Conservation (phyloP, 1,140 invertebrate species). For the Drosophila ogumai region DNA sequence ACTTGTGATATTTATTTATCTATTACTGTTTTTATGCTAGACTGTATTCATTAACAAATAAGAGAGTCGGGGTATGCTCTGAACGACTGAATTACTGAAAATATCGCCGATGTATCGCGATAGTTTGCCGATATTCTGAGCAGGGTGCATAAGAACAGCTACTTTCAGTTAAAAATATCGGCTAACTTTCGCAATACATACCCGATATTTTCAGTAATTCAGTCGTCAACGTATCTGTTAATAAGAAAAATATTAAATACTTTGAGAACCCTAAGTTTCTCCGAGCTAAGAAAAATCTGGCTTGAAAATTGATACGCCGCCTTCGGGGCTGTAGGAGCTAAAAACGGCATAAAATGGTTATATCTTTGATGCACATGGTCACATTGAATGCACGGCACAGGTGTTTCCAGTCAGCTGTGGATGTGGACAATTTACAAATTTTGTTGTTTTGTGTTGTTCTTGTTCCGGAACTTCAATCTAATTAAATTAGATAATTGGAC, state of each 20-base stretch:
- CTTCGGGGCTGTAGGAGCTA: no score
- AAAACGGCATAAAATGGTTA: not conserved
- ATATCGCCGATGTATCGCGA: no score
- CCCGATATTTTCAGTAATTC: no score
- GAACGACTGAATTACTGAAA: no score
- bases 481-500: slow-evolving; percentile 26
- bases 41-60: no score
- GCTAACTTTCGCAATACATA: no score
- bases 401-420: slow-evolving; percentile 32
- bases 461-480: slow-evolving; percentile 25
- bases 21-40: no score
- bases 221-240: no score
- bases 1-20: not conserved
- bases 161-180: no score
- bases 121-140: no score
- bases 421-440: slow-evolving; percentile 33
- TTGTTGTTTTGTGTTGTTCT: slow-evolving; percentile 15
- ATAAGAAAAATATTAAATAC: not conserved
- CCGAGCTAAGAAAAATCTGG: not conserved
- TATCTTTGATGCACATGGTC: not conserved
- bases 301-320: not conserved
- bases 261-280: not conserved
- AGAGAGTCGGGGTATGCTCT: no score
- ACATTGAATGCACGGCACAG: slow-evolving; percentile 14
- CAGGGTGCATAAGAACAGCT: no score